Conservation (phyloP, 2,888 invertebrate genomes). For the Callinectes sapidus region DNA sequence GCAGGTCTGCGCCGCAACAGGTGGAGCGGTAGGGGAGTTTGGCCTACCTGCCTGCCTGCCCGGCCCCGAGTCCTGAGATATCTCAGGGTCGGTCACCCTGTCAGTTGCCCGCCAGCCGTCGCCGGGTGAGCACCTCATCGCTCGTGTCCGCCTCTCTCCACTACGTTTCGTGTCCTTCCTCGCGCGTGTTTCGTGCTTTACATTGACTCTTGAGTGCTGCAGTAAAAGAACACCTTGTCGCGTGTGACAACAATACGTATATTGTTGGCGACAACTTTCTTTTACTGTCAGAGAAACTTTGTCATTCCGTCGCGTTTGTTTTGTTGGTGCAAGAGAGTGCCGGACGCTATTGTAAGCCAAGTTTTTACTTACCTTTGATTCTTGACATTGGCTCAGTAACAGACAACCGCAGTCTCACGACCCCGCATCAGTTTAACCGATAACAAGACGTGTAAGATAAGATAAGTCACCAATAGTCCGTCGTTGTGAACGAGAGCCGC, state of each 20-base stretch:
- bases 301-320: background rate
- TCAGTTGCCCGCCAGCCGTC: constrained; percentile 62
- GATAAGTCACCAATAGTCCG: constrained; percentile 34
- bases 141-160: constrained; percentile 16
- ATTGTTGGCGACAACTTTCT: background rate
- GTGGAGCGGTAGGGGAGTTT: constrained; percentile 47
- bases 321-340: constrained; percentile 38
- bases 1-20: constrained; percentile 46
- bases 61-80: constrained; percentile 45
- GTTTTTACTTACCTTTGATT: constrained; percentile 40
- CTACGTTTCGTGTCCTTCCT: constrained; percentile 12
- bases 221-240: background rate
- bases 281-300: background rate
- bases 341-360: constrained; percentile 4
- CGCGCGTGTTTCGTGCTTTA: background rate
- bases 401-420: constrained; percentile 7
- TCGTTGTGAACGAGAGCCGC: constrained; percentile 24
- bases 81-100: constrained; percentile 57
- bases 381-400: constrained; percentile 43
- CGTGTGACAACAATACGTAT: background rate
- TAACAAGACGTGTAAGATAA: constrained; percentile 39
- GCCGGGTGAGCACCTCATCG: constrained; percentile 37
- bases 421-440: constrained; percentile 47
- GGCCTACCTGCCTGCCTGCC: constrained; percentile 51
- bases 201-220: background rate